Evolutionary conservation across 1,140 invertebrate genomes (phyloP).

Genomic region (Papilio polyxenes): DNA sequence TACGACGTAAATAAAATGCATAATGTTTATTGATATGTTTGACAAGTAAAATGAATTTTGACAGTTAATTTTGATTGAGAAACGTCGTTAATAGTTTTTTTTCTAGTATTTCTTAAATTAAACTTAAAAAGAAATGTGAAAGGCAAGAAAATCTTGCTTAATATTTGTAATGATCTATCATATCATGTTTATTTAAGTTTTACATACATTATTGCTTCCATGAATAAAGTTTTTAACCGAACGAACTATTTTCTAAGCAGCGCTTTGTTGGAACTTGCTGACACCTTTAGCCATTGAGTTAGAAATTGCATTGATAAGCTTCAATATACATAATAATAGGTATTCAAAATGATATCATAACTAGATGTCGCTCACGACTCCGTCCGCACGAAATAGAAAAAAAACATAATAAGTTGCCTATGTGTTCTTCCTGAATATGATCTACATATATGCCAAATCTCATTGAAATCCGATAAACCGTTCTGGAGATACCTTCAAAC

Average conservation of each 20-base stretch:
- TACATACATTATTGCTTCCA: not conserved
- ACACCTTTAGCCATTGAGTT: not conserved
- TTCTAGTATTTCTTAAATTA: not conserved
- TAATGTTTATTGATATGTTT: not conserved
- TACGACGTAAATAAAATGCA: conserved; percentile 5
- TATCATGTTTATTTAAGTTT: not conserved
- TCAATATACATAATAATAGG: not conserved
- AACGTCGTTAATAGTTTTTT: not conserved
- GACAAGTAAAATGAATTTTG: not conserved
- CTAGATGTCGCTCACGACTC: too few relatives aligned
- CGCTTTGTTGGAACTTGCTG: not conserved
- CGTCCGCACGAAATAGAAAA: too few relatives aligned
- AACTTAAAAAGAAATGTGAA: not conserved
- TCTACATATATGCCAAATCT: too few relatives aligned
- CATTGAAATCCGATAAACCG: too few relatives aligned
- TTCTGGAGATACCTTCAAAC: too few relatives aligned
- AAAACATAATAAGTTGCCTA: too few relatives aligned
- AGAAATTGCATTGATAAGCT: conserved; percentile 12
- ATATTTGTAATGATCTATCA: not conserved
- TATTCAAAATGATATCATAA: not conserved
- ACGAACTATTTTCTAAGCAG: not conserved
- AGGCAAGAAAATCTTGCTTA: too few relatives aligned
- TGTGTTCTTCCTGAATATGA: too few relatives aligned
- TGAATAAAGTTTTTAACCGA: not conserved
- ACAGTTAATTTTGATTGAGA: not conserved